Evolutionary conservation across 2,797 vertebrate genomes (phyloP), one percentile per base, ranked within the genome.

Genomic region (Melanotaenia trifasciata): DNA sequence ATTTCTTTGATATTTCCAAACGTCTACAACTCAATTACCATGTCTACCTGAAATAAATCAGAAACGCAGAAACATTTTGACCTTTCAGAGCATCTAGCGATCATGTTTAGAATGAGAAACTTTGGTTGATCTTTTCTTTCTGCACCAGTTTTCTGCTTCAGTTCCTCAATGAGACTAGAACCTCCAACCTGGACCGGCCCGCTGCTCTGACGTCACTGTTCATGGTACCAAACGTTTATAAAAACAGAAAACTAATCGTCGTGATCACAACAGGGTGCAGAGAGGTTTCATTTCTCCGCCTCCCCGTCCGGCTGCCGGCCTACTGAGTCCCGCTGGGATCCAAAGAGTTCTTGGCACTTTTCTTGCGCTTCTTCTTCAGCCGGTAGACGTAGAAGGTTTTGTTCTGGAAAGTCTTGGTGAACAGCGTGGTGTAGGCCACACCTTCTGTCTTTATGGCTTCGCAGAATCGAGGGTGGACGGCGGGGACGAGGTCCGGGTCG

Each of bases 351-450:
- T 86, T 92, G 43, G 62, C 2, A 51, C 73, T 87, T 69, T 94
- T 94, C 87, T 92, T 94, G 59, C 84, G 90, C 47, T 91, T 90
- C 87, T 94, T 95, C 83, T 91, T 94, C 36, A 98, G 92, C 81
- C 92, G 96, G 94, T 98, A 99, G 64, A 98, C 96, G 0, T 97
- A 94, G 92, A 99, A 99, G 8, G 97, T 99, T 92, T 98, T 98
- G 92, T 98, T 99, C 76, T 95, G 95, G 83, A 99, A 99, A 7
- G 96, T 96, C 69, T 93, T 92, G 35, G 94, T 94, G 91, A 99
- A 99, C 82, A 96, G 91, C 1, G 70, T 62, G 0, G 82, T 68
- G 74, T 97, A 98, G 2, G 94, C 81, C 0, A 93, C 87, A 0
- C 87, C 73, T 64, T 95, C 95, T 2, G 86, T 94, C 90, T 96